Evolutionary conservation across 1,140 invertebrate species (phyloP).

Genomic region (Drosophila kohkoa): DNA sequence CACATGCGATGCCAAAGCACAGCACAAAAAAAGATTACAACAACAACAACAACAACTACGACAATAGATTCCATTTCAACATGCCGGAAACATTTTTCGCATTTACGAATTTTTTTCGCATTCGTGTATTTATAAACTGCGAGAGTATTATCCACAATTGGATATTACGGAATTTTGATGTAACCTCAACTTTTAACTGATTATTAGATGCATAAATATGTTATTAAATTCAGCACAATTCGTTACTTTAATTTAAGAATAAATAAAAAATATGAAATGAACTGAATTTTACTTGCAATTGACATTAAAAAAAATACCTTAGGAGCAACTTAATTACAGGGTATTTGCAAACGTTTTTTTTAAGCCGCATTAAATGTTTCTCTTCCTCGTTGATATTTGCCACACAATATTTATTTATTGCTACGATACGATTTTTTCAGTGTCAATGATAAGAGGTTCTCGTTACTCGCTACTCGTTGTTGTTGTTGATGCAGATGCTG

Average conservation of each 20-base stretch:
- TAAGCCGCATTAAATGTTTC: neutral
- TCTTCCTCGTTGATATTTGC: constrained; percentile 9
- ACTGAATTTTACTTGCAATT: too few relatives aligned
- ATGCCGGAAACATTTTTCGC: constrained; percentile 26
- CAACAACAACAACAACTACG: neutral
- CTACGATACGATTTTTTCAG: constrained; percentile 36
- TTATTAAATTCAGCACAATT: too few relatives aligned
- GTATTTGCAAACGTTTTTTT: constrained; percentile 2
- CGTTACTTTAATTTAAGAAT: too few relatives aligned
- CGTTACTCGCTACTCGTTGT: neutral
- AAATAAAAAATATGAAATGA: too few relatives aligned
- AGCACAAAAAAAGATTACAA: neutral
- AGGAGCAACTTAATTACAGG: neutral
- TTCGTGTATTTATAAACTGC: neutral
- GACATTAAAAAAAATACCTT: too few relatives aligned
- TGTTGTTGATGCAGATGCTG: constrained; percentile 19
- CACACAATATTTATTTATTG: constrained; percentile 52
- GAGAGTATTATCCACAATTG: constrained; percentile 1
- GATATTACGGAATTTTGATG: neutral
- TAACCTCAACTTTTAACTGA: neutral
- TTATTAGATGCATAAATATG: too few relatives aligned
- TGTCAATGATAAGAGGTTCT: constrained; percentile 26
- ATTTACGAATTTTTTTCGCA: constrained; percentile 1
- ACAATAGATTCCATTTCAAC: constrained; percentile 24
- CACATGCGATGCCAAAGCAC: neutral